phyloP scores from a whole-genome alignment of 2,888 invertebrate species.

The Pardosa pseudoannulata region DNA sequence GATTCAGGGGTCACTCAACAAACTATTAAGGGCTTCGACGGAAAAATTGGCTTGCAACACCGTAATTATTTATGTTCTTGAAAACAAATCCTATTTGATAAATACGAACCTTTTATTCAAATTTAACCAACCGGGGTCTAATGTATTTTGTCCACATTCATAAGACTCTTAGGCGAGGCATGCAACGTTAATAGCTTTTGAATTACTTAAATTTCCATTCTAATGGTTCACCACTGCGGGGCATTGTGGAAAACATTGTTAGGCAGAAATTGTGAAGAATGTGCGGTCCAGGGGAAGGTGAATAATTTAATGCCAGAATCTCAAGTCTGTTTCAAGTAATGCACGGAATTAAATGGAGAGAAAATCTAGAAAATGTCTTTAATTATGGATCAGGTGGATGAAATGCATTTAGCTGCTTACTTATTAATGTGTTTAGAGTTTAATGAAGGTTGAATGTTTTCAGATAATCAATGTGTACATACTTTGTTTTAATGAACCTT shows the following conservation, averaged over 20 bases:
- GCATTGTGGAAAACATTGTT: not conserved
- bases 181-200: slow-evolving; percentile 1
- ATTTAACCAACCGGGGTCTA: not conserved
- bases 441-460: too few relatives aligned
- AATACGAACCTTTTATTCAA: not conserved
- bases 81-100: not conserved
- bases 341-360: not conserved
- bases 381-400: not conserved
- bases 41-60: too few relatives aligned
- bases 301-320: not conserved
- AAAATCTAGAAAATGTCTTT: not conserved
- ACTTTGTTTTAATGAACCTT: too few relatives aligned
- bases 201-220: not conserved
- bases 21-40: too few relatives aligned
- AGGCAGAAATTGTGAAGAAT: not conserved
- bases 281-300: not conserved
- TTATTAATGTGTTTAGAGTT: too few relatives aligned
- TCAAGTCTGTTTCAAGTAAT: not conserved
- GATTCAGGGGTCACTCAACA: too few relatives aligned
- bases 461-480: too few relatives aligned
- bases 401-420: too few relatives aligned
- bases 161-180: not conserved
- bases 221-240: not conserved
- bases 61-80: too few relatives aligned
- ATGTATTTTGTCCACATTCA: not conserved